These are phyloP conservation scores for Eulemur rubriventer DNA, from an alignment of 2,797 vertebrate species.

Conservation along the genomic window DNA sequence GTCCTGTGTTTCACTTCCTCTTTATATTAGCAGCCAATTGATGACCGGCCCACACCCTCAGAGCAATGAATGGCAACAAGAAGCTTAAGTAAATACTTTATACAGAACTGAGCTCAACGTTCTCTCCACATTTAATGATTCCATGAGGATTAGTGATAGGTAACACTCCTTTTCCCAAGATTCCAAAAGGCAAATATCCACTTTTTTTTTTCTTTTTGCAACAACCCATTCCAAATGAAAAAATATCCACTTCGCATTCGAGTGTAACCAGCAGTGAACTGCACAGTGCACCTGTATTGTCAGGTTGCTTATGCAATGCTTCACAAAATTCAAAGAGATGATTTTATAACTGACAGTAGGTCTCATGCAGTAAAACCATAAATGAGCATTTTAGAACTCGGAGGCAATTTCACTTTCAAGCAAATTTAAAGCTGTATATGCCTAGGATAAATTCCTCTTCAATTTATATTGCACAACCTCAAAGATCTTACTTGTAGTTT, in stretches of 20 bases:
- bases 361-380: neutral
- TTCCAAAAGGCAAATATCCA: conserved; percentile 34
- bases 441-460: neutral
- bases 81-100: conserved; percentile 59
- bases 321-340: neutral
- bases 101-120: conserved; percentile 42
- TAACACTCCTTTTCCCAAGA: conserved; percentile 6
- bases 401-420: conserved; percentile 18
- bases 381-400: conserved; percentile 20
- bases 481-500: neutral
- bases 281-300: neutral
- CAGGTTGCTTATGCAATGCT: neutral
- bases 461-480: neutral
- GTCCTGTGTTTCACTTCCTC: conserved; percentile 36
- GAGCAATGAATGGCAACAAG: conserved; percentile 65
- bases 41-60: conserved; percentile 46
- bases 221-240: too few relatives aligned
- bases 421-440: neutral
- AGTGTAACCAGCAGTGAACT: neutral
- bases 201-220: neutral
- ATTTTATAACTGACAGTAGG: neutral
- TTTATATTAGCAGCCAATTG: conserved; percentile 40
- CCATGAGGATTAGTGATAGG: conserved; percentile 17
- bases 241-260: neutral
- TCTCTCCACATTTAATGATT: conserved; percentile 44